Evolutionary conservation across 2,888 invertebrate species (phyloP).

Genomic region (Nephrotoma flavescens): DNA sequence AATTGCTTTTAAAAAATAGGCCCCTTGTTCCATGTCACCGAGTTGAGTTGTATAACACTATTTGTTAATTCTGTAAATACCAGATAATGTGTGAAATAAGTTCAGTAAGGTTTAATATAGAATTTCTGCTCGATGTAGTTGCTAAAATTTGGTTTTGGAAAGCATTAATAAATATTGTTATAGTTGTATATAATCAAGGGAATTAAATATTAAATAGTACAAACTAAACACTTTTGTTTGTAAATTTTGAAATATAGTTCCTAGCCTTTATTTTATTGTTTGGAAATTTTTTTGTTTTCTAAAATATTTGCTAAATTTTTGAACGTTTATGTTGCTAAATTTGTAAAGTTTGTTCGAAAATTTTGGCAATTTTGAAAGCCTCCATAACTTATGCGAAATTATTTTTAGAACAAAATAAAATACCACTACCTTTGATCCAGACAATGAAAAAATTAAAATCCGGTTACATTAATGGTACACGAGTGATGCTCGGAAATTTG

Average conservation of each 20-base stretch:
- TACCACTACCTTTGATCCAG: slow-evolving; percentile 88
- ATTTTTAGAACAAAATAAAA: slow-evolving; percentile 67
- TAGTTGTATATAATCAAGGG: background rate
- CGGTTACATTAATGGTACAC: slow-evolving; percentile 97
- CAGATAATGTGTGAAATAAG: background rate
- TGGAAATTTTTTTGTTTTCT: background rate
- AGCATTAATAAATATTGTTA: background rate
- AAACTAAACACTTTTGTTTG: background rate
- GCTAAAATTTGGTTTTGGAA: background rate
- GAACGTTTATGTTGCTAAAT: background rate
- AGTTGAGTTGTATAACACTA: background rate
- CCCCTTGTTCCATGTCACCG: background rate
- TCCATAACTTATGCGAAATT: background rate
- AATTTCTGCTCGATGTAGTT: background rate
- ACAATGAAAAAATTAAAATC: slow-evolving; percentile 97
- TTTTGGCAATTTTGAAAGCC: background rate
- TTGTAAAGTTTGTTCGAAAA: background rate
- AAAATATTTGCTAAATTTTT: background rate
- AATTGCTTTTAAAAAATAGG: background rate
- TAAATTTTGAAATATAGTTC: background rate
- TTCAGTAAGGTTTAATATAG: background rate
- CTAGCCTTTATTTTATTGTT: background rate
- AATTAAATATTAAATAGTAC: background rate
- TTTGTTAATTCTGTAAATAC: background rate
- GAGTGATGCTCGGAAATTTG: slow-evolving; percentile 88